Percentiles rank a stretch among this genome's conserved stretches.
Evolutionary conservation across 2,888 invertebrate species (phyloP).

Genomic region (Cacoxenus indagator): DNA sequence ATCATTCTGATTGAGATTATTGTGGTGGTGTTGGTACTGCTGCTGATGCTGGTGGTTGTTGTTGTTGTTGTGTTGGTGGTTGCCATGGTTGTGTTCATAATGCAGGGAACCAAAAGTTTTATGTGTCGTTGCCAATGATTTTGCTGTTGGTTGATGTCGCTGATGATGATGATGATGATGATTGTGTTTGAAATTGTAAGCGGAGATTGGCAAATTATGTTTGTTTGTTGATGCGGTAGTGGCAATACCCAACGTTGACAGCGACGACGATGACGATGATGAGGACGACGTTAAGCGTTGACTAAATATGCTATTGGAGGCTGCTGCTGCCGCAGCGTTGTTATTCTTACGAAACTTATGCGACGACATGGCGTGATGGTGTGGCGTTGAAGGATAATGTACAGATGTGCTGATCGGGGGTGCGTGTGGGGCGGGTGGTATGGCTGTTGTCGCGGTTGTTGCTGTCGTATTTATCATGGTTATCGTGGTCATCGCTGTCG

Average conservation of each 20-base stretch:
- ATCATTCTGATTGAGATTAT: neutral
- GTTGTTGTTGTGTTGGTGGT: slow-evolving; percentile 28
- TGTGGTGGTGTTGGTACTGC: no score
- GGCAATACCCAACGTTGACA: neutral
- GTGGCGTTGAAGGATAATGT: slow-evolving; percentile 12
- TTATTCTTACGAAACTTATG: slow-evolving; percentile 68
- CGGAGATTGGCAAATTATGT: slow-evolving; percentile 26
- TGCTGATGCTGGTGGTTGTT: slow-evolving; percentile 28
- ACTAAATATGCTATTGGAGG: slow-evolving; percentile 66
- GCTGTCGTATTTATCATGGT: slow-evolving; percentile 34
- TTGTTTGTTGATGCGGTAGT: slow-evolving; percentile 25
- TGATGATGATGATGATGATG: slow-evolving; percentile 27
- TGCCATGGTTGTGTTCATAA: slow-evolving; percentile 19
- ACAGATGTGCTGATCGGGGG: neutral
- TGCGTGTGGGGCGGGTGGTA: neutral
- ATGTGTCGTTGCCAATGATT: slow-evolving; percentile 35
- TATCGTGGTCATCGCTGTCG: slow-evolving; percentile 36
- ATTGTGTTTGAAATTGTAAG: slow-evolving; percentile 36
- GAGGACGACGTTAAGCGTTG: slow-evolving; percentile 53
- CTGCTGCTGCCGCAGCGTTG: slow-evolving; percentile 68
- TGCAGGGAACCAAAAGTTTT: slow-evolving; percentile 21
- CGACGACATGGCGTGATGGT: slow-evolving; percentile 15
- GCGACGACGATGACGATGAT: slow-evolving; percentile 23
- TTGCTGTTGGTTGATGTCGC: neutral
- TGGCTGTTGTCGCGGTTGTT: slow-evolving; percentile 24